Evolutionary conservation across 1,140 invertebrate species (phyloP).

Genomic region (Drosophila ogumai): DNA sequence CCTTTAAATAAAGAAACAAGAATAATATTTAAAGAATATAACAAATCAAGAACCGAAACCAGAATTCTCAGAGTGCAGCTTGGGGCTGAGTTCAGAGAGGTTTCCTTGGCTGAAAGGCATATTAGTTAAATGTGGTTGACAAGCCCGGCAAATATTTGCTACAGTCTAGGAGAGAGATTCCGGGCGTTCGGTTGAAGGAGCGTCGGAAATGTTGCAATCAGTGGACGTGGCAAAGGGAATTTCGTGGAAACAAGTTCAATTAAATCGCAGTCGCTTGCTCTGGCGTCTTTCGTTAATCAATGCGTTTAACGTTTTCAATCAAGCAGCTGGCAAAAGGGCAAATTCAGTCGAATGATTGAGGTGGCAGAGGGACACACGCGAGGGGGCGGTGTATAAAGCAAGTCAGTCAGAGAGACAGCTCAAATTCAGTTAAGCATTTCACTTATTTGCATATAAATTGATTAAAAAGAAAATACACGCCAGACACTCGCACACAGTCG

Average conservation of each 20-base stretch:
- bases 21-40: background rate
- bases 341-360: conserved; percentile 24
- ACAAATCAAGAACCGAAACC: background rate
- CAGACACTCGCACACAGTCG: conserved; percentile 45
- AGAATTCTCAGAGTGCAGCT: conserved; percentile 17
- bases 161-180: conserved; percentile 13
- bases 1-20: background rate
- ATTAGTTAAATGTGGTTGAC: conserved; percentile 70
- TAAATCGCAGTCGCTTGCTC: conserved; percentile 62
- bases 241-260: conserved; percentile 76
- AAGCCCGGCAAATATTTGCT: conserved; percentile 64
- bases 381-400: conserved; percentile 1
- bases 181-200: background rate
- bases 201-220: conserved; percentile 60
- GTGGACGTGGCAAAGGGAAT: conserved; percentile 57
- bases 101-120: conserved; percentile 42
- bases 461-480: conserved; percentile 83
- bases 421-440: conserved; percentile 83
- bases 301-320: conserved; percentile 82
- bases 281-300: conserved; percentile 67
- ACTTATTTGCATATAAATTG: conserved; percentile 84
- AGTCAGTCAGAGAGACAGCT: conserved; percentile 59
- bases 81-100: conserved; percentile 15
- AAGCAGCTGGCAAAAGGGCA: conserved; percentile 71
- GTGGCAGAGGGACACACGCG: background rate